These are phyloP conservation scores for Reinhardtius hippoglossoides DNA, from an alignment of 2,113 vertebrate genomes.

Conservation along the genomic window DNA sequence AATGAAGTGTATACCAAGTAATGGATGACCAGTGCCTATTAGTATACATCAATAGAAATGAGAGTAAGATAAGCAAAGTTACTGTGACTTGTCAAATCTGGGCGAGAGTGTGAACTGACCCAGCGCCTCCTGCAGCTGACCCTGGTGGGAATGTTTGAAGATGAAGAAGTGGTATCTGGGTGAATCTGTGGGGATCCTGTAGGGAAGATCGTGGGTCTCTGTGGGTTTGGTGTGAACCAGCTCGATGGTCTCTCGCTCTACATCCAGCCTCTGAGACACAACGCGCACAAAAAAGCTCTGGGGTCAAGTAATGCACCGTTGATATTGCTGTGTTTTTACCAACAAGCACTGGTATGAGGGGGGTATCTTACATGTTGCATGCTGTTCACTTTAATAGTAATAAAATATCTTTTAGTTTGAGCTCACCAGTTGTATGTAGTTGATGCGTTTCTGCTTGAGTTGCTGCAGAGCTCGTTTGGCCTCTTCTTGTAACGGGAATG, in stretches of 20 bases:
- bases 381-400: not conserved
- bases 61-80: too few relatives aligned
- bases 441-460: slow-evolving; percentile 90
- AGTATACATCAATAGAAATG: too few relatives aligned
- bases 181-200: slow-evolving; percentile 90
- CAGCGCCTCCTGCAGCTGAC: slow-evolving; percentile 91
- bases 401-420: not conserved
- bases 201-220: slow-evolving; percentile 88
- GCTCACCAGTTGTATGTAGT: slow-evolving; percentile 97
- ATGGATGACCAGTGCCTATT: too few relatives aligned
- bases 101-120: slow-evolving; percentile 82
- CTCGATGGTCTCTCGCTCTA: slow-evolving; percentile 93
- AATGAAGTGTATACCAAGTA: too few relatives aligned
- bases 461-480: slow-evolving; percentile 91
- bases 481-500: slow-evolving; percentile 93
- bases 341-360: too few relatives aligned
- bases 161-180: slow-evolving; percentile 98
- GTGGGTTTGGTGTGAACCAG: slow-evolving; percentile 95
- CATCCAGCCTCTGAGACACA: slow-evolving; percentile 88
- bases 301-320: slow-evolving; percentile 1
- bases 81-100: not conserved
- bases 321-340: not conserved
- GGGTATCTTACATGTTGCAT: not conserved
- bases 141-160: slow-evolving; percentile 94
- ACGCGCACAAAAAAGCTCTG: slow-evolving; percentile 18